Base-by-base conservation (phyloP, 1,140 invertebrate genomes). In the Portunus trituberculatus region DNA sequence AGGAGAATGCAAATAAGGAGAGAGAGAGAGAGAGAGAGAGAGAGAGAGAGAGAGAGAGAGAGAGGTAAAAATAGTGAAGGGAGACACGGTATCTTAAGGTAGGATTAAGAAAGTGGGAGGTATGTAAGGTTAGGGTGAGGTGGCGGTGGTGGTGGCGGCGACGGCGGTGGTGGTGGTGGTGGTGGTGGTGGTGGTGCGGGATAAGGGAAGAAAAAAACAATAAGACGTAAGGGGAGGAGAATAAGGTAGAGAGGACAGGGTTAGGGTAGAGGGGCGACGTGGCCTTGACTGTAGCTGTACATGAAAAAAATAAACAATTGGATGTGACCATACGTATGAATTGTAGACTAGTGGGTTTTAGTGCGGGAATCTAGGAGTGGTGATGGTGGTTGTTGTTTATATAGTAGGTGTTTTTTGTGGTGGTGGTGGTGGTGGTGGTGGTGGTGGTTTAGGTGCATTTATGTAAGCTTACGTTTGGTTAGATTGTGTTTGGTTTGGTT, bases 151-250 rank as follows among this genome's bases (percentile, higher is more conserved):
- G 86, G 16, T 31, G n/a, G 86, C 31, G 29, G 86, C 4, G 31
- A 16, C 4, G 31, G 88, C 16, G 45, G 88, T 48, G 45, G 88
- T 90, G n/a, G 86, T n/a, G 31, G 86, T n/a, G 31, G 88, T 39
- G 45, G 88, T 48, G 45, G 88, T 90, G n/a, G 88, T 39, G 88
- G 88, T 83, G 28, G 76, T 83, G 76, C 28, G 76, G 76, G 76
- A 29, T 29, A 83, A 83, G 20, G 28, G 76, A 83, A 29, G 39
- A 39, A 39, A 39, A 39, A 39, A 39, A 39, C 39, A 39, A 39
- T 39, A 39, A 39, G 39, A 39, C 39, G 6, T 39, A 39, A 31
- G 20, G 16, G 52, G 52, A 86, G 83, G 28, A 39, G 28, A 45
- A 52, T 10, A n/a, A 91, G 89, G 48, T 46, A 48, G 16, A 48